A percentile compares a stretch with the other conserved stretches of the same genome.
Evolutionary conservation across 2,113 vertebrate genomes (phyloP).

Genomic region (chimpanzee (Pan troglodytes)): DNA sequence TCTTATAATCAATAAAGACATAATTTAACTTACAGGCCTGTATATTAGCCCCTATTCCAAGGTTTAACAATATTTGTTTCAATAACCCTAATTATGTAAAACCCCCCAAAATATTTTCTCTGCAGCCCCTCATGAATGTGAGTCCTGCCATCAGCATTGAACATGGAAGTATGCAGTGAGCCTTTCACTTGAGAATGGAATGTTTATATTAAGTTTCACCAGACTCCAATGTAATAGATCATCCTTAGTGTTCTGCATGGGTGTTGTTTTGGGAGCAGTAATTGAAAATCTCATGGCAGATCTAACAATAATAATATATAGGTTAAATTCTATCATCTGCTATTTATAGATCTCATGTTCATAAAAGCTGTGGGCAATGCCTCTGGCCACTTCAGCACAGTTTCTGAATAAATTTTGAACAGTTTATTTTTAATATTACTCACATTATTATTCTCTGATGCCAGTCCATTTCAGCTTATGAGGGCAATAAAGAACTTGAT

Average conservation of each 20-base stretch:
- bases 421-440: not conserved
- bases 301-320: not conserved
- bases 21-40: not conserved
- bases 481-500: not conserved
- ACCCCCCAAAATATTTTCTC: not conserved
- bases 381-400: not conserved
- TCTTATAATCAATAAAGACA: not conserved
- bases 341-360: not conserved
- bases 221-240: not conserved
- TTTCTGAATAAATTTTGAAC: not conserved
- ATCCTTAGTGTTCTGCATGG: not conserved
- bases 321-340: not conserved
- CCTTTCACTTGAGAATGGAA: not conserved
- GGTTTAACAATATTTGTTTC: not conserved
- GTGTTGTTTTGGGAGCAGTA: not conserved
- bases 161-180: no score
- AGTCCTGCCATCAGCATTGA: not conserved
- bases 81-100: not conserved
- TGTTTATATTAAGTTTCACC: not conserved
- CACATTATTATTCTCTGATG: not conserved
- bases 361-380: not conserved
- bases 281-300: not conserved
- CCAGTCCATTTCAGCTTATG: not conserved
- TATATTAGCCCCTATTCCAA: not conserved
- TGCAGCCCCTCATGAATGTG: not conserved